Conservation (phyloP, 2,797 vertebrate genomes). For the Paguma larvata region DNA sequence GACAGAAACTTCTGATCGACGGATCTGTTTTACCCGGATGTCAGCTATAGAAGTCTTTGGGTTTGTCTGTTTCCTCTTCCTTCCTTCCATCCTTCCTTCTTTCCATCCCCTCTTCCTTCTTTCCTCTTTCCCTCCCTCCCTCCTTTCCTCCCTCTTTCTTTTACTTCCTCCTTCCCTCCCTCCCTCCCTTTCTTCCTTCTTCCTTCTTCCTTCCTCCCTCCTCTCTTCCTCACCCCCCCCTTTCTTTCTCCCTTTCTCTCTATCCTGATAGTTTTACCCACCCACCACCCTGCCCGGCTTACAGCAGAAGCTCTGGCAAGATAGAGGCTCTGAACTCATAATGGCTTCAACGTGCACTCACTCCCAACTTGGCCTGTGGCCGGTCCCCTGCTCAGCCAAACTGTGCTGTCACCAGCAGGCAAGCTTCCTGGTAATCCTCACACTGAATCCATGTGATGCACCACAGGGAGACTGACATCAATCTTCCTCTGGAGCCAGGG, state of each 20-base stretch:
- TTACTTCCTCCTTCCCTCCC: too few relatives aligned
- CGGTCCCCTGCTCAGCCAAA: background rate
- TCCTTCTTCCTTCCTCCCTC: too few relatives aligned
- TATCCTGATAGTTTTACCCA: background rate
- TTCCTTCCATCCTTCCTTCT: too few relatives aligned
- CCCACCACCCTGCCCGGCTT: background rate
- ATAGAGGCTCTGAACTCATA: background rate
- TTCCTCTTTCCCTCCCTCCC: too few relatives aligned
- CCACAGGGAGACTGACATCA: background rate
- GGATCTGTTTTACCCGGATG: background rate
- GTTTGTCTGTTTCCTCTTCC: background rate
- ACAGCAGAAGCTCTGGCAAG: background rate
- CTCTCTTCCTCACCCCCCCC: too few relatives aligned
- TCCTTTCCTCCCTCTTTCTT: too few relatives aligned
- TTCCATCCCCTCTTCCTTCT: too few relatives aligned
- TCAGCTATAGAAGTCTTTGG: background rate
- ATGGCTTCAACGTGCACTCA: background rate
- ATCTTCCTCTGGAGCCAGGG: background rate
- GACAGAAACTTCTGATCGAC: background rate
- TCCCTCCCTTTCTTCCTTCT: too few relatives aligned
- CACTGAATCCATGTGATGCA: background rate
- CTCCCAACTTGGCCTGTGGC: background rate
- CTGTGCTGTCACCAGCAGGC: background rate
- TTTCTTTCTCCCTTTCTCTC: background rate
- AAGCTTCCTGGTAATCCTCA: background rate